Evolutionary conservation across 2,113 vertebrate species (phyloP).

Genomic region (Anser cygnoides): DNA sequence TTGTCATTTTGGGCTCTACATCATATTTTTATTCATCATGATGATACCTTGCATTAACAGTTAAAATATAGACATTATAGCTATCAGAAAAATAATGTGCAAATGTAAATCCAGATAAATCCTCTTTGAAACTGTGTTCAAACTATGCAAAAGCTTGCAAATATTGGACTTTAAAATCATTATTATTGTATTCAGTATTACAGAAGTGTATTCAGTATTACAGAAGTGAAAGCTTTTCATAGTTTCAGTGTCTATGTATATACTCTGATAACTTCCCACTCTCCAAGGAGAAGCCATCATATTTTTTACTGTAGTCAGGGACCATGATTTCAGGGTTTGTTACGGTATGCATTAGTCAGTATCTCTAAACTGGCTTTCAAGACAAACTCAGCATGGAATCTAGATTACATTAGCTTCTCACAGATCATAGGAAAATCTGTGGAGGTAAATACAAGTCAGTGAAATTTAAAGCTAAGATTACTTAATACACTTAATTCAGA

Average conservation of each 20-base stretch:
- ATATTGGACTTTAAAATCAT: not conserved
- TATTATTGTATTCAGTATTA: not conserved
- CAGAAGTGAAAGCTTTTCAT: not conserved
- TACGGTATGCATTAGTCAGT: not conserved
- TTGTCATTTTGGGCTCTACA: not conserved
- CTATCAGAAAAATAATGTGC: not conserved
- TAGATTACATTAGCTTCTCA: not conserved
- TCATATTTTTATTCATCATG: not conserved
- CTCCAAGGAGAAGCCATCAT: rapidly evolving
- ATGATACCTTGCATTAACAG: not conserved
- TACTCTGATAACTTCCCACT: not conserved
- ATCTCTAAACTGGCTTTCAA: not conserved
- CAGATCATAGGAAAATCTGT: not conserved
- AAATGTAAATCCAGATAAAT: not conserved
- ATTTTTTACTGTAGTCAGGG: not conserved
- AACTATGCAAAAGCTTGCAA: not conserved
- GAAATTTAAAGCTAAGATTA: not conserved
- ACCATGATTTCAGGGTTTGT: not conserved
- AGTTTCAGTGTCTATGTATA: rapidly evolving
- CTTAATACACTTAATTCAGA: not conserved
- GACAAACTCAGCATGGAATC: not conserved
- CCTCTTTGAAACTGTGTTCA: not conserved
- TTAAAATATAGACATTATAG: not conserved
- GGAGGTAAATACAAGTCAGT: not conserved
- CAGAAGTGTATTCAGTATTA: not conserved